Conservation (phyloP, 2,888 invertebrate genomes). For the Esperia sulphurella region DNA sequence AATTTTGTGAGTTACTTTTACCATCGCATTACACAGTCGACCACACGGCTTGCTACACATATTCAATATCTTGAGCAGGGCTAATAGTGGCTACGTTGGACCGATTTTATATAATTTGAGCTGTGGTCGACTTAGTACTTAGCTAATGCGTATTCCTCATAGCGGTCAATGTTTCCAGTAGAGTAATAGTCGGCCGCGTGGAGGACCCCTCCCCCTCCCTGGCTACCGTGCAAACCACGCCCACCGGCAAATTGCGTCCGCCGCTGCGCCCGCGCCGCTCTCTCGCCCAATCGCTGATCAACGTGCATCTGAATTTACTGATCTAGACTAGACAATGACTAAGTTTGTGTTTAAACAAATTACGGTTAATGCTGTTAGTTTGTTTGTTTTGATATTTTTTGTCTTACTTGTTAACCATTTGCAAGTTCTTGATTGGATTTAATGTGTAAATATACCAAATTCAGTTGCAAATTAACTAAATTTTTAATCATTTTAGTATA, state of each 20-base stretch:
- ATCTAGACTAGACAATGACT: conserved; percentile 15
- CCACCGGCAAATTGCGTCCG: conserved; percentile 55
- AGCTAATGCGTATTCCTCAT: background rate
- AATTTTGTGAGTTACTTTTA: no score
- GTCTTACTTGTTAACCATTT: background rate
- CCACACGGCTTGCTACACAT: no score
- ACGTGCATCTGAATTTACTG: conserved; percentile 42
- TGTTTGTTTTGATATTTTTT: no score
- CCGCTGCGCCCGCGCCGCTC: conserved; percentile 44
- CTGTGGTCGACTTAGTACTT: background rate
- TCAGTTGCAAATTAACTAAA: no score
- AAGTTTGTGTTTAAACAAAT: no score
- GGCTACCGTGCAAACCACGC: conserved; percentile 54
- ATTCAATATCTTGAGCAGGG: no score
- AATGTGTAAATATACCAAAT: no score
- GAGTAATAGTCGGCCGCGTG: background rate
- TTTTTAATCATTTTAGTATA: no score
- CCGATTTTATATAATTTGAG: background rate
- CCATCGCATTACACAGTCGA: no score
- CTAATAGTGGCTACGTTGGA: no score
- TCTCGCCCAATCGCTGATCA: conserved; percentile 61
- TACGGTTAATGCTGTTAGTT: no score
- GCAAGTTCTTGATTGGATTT: no score
- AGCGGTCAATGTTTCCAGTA: background rate
- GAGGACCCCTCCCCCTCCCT: conserved; percentile 35